A percentile compares a stretch with the other conserved stretches of the same genome.
phyloP scores from a whole-genome alignment of 2,888 invertebrate genomes.

The Girardia tigrina region DNA sequence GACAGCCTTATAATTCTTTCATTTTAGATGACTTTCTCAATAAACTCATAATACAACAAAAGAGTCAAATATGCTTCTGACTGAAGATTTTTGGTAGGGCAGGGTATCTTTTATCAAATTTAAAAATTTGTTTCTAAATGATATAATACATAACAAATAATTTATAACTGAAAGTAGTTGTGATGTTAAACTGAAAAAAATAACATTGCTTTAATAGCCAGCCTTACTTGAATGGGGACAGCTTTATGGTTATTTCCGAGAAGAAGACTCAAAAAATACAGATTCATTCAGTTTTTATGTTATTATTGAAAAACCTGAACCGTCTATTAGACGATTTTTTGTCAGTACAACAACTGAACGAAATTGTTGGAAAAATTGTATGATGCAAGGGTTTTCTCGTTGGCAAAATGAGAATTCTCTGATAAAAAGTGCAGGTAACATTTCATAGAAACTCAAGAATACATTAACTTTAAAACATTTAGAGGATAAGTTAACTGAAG shows the following conservation, averaged over 20 bases:
- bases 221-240: constrained; percentile 6
- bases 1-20: no score
- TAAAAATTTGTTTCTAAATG: no score
- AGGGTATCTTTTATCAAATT: no score
- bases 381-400: constrained; percentile 4
- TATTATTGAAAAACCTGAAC: constrained; percentile 1
- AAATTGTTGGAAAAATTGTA: constrained; percentile 10
- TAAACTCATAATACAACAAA: no score
- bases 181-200: no score
- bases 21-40: no score
- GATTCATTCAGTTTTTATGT: constrained; percentile 15
- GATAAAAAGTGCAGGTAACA: neutral
- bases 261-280: constrained; percentile 10
- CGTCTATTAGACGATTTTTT: neutral
- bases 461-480: neutral
- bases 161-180: no score
- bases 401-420: neutral
- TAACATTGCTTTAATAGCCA: no score
- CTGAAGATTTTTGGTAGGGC: no score
- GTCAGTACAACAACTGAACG: neutral
- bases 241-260: neutral
- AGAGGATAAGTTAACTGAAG: constrained; percentile 14
- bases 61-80: no score
- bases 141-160: no score
- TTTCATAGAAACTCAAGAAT: neutral